Evolutionary conservation across 2,797 vertebrate genomes (phyloP).

Genomic region (Silurus aristotelis): DNA sequence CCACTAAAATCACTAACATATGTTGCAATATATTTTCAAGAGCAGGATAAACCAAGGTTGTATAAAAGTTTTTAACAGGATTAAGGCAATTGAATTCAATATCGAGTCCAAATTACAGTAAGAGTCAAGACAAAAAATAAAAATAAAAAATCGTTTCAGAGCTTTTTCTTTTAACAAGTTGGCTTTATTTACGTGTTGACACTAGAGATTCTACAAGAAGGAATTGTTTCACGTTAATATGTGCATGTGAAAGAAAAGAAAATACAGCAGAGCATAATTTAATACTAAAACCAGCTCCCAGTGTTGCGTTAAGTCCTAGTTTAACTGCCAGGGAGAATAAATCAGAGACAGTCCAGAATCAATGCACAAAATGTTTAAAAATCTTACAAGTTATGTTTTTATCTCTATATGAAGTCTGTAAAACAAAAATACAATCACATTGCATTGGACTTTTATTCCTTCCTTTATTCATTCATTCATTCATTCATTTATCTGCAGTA

Average conservation of each 20-base stretch:
- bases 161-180: neutral
- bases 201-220: neutral
- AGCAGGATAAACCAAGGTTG: neutral
- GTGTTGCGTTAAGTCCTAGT: neutral
- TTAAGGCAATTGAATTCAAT: neutral
- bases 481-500: neutral
- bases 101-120: neutral
- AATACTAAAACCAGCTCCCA: neutral
- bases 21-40: neutral
- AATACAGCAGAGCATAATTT: neutral
- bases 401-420: neutral
- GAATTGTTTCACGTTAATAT: neutral
- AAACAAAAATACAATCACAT: neutral
- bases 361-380: neutral
- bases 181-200: neutral
- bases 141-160: neutral
- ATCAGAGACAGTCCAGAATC: neutral
- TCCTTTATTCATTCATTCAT: neutral
- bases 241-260: neutral
- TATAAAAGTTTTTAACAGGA: neutral
- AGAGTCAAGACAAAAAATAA: neutral
- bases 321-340: neutral
- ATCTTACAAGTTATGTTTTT: neutral
- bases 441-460: too few species aligned
- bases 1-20: too few species aligned